Evolutionary conservation across 2,113 vertebrate genomes (phyloP).

Genomic region (Pipa parva): DNA sequence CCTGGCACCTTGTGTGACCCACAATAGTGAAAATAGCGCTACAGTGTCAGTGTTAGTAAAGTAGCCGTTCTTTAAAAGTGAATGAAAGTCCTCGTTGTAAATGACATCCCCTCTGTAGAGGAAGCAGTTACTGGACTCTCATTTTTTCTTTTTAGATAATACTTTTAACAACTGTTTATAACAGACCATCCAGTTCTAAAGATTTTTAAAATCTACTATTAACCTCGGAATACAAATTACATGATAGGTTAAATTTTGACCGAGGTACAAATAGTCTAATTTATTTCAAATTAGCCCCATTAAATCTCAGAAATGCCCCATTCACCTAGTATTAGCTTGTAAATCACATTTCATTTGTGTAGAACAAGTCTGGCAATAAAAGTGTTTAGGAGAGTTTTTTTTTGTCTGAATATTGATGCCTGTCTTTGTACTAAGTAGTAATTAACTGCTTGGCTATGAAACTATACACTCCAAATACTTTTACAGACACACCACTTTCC

Average conservation of each 20-base stretch:
- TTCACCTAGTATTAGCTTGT: slow-evolving; percentile 38
- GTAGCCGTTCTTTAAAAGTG: too few species aligned
- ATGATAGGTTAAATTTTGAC: slow-evolving; percentile 23
- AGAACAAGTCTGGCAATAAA: slow-evolving; percentile 37
- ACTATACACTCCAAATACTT: slow-evolving; percentile 55
- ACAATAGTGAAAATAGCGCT: too few species aligned
- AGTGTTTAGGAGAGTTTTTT: slow-evolving; percentile 20
- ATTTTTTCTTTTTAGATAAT: too few species aligned
- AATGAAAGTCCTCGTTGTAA: too few species aligned
- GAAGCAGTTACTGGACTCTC: too few species aligned
- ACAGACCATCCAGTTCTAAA: too few species aligned
- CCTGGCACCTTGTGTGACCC: too few species aligned
- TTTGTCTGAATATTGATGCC: not conserved
- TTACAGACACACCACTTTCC: slow-evolving; percentile 51
- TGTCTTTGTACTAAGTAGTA: slow-evolving; percentile 47
- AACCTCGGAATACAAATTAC: not conserved
- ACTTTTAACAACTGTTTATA: too few species aligned
- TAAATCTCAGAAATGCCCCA: slow-evolving; percentile 27
- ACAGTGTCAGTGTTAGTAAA: too few species aligned
- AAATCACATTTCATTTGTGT: slow-evolving; percentile 40
- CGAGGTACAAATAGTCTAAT: slow-evolving; percentile 28
- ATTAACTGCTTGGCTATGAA: slow-evolving; percentile 49
- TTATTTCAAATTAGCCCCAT: slow-evolving; percentile 38
- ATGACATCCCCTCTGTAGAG: too few species aligned
- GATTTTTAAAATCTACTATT: too few species aligned